These are phyloP conservation scores for Gulo gulo DNA, from an alignment of 2,113 vertebrate species.

Conservation along the genomic window DNA sequence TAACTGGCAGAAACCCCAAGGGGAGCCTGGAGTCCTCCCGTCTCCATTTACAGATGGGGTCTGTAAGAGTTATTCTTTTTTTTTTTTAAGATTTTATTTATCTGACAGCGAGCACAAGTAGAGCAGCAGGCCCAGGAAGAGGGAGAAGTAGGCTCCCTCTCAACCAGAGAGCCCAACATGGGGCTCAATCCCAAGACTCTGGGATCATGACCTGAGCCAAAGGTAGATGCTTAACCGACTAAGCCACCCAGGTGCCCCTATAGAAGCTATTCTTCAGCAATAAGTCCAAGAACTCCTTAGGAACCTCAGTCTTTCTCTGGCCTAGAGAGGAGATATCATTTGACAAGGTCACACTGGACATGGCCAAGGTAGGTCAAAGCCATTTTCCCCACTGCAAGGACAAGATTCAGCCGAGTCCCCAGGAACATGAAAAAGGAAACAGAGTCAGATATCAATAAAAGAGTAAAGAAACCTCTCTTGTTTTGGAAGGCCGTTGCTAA, in stretches of 20 bases:
- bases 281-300: neutral
- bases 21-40: fast-evolving
- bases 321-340: neutral
- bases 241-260: too few relatives aligned
- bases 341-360: neutral
- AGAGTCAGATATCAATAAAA: neutral
- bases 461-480: neutral
- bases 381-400: neutral
- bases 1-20: neutral
- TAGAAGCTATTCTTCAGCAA: neutral
- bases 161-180: too few relatives aligned
- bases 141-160: too few relatives aligned
- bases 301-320: neutral
- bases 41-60: neutral
- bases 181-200: too few relatives aligned
- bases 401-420: neutral
- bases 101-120: too few relatives aligned
- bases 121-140: too few relatives aligned
- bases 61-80: neutral
- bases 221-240: too few relatives aligned
- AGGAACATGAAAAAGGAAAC: neutral
- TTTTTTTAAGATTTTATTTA: too few relatives aligned
- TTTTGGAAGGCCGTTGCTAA: neutral
- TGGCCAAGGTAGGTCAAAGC: neutral
- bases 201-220: too few relatives aligned